Evolutionary conservation across 2,888 invertebrate species (phyloP).

Genomic region (Hyposoter didymator): DNA sequence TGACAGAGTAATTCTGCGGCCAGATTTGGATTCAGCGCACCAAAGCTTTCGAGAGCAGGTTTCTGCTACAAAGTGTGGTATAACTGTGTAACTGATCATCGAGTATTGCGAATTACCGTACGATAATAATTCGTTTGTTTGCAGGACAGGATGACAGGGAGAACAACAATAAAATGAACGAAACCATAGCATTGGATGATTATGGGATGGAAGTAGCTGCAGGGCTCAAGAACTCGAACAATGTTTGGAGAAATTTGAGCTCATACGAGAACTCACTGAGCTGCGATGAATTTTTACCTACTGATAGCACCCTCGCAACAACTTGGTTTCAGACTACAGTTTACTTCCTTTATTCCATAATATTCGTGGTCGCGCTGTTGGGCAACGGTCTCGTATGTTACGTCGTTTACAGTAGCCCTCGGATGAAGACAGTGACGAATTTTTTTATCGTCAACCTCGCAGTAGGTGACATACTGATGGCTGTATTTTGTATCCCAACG

Average conservation of each 20-base stretch:
- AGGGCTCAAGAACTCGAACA: constrained; percentile 45
- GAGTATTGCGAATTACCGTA: not conserved
- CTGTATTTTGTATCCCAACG: constrained; percentile 95
- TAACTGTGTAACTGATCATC: too few species aligned
- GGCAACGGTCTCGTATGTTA: constrained; percentile 94
- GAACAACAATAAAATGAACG: constrained; percentile 59
- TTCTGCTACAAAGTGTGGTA: too few species aligned
- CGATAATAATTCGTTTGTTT: constrained; percentile 2
- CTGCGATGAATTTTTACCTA: constrained; percentile 68
- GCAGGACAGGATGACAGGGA: constrained; percentile 46
- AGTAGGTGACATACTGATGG: constrained; percentile 95
- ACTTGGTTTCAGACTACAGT: constrained; percentile 88
- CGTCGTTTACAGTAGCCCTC: constrained; percentile 92
- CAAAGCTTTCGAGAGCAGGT: too few species aligned
- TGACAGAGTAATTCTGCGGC: too few species aligned
- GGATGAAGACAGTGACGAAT: constrained; percentile 97
- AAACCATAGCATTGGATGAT: constrained; percentile 37
- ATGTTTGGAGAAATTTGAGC: constrained; percentile 47
- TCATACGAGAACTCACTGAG: constrained; percentile 51
- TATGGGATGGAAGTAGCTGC: constrained; percentile 43
- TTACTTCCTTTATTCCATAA: constrained; percentile 89
- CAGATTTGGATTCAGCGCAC: too few species aligned
- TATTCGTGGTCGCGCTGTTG: constrained; percentile 89
- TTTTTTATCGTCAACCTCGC: constrained; percentile 96
- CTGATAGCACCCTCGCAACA: constrained; percentile 80